Evolutionary conservation across 2,888 invertebrate genomes (phyloP), one percentile per base, ranked within the genome.

Genomic region (Trypoxylon attenuatum): DNA sequence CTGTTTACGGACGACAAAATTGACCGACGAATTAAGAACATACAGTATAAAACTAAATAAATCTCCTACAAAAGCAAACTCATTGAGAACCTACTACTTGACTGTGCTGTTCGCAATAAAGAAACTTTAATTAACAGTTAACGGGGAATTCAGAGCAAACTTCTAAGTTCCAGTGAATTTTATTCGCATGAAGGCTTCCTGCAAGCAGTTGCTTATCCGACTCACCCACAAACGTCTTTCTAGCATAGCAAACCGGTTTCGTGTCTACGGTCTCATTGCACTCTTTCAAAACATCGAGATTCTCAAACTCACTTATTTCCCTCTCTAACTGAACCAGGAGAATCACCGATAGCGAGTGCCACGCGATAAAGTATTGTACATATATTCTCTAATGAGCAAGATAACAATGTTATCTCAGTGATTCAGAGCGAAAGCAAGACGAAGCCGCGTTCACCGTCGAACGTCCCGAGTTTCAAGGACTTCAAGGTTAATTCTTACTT

Each of bases 361-460:
- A 47, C 27, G 19, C 27, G 46, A 5, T 29, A 5, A 23, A 43
- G n/a, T n/a, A n/a, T n/a, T n/a, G n/a, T n/a, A 21, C 25, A 41
- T 19, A n/a, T 2, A 38, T 19, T 23, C 42, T 54, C 41, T 54
- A 54, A 53, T 39, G 27, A 23, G 16, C 21, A 33, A 65, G 72
- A 69, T 69, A 75, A 67, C 72, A 57, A 65, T 58, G 64, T 72
- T 79, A 76, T 79, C 78, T 70, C 51, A 67, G 60, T 71, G 79
- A 78, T 73, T 80, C 78, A 70, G 72, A 75, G 59, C 55, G 61
- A 69, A 61, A 8, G 25, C 25, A 8, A 56, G 49, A 59, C 50
- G 50, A 58, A 43, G 51, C 33, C 43, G 59, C 5, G 58, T n/a
- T n/a, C n/a, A n/a, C 38, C 60, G 45, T n/a, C 52, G 58, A 45